phyloP scores from a whole-genome alignment of 2,888 invertebrate species.

The Leptinotarsa tumamoca region DNA sequence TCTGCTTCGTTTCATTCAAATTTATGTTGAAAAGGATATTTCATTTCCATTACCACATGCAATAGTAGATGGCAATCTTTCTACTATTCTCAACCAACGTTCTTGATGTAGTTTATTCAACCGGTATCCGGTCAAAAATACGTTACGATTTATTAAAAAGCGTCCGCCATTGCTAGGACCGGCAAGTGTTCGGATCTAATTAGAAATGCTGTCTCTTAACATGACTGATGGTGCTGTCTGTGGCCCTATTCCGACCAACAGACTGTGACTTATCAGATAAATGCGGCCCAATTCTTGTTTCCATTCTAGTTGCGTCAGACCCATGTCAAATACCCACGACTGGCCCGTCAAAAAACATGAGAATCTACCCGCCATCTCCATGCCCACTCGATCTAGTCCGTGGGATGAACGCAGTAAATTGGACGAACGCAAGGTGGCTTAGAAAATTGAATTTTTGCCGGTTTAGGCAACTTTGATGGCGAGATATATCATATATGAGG shows the following conservation, averaged over 20 bases:
- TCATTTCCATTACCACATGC: no score
- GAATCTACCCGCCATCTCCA: slow-evolving; percentile 45
- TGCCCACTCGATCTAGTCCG: slow-evolving; percentile 36
- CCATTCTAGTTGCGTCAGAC: slow-evolving; percentile 64
- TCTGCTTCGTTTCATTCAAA: no score
- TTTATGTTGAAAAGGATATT: no score
- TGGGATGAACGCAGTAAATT: slow-evolving; percentile 28
- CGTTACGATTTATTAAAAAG: slow-evolving; percentile 33
- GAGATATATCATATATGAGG: no score
- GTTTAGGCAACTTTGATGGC: not conserved
- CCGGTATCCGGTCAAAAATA: slow-evolving; percentile 19
- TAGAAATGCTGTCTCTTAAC: slow-evolving; percentile 63
- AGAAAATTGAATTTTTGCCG: not conserved
- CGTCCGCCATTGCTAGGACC: slow-evolving; percentile 48
- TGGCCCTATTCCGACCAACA: slow-evolving; percentile 48
- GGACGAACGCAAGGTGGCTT: not conserved
- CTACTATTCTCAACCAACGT: no score
- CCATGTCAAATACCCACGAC: slow-evolving; percentile 65
- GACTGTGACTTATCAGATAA: slow-evolving; percentile 56
- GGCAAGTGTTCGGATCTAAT: slow-evolving; percentile 62
- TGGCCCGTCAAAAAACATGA: slow-evolving; percentile 61
- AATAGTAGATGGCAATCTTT: no score
- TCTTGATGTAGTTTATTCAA: no score
- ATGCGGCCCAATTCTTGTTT: slow-evolving; percentile 50
- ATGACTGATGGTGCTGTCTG: slow-evolving; percentile 62